Conservation (phyloP, 2,888 invertebrate species). For the Chalcis sispes region DNA sequence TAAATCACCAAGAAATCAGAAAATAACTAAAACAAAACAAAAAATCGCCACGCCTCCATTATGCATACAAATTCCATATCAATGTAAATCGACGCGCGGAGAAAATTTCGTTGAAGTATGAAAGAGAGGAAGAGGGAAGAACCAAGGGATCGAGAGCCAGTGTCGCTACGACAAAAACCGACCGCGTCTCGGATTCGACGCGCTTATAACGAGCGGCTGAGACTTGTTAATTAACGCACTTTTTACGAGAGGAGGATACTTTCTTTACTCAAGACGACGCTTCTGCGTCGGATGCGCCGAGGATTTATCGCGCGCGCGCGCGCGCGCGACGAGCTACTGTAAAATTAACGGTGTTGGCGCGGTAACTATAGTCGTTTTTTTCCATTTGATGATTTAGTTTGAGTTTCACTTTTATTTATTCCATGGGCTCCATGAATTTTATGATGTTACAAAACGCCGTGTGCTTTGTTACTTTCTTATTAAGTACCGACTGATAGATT, state of each 20-base stretch:
- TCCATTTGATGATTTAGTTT: background rate
- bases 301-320: background rate
- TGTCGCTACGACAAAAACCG: constrained; percentile 18
- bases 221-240: constrained; percentile 31
- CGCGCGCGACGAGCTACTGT: background rate
- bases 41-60: too few relatives aligned
- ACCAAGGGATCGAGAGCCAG: background rate
- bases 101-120: too few relatives aligned
- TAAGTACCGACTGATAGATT: too few relatives aligned
- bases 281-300: too few relatives aligned
- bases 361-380: background rate
- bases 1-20: too few relatives aligned
- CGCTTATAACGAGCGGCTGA: constrained; percentile 14
- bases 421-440: too few relatives aligned
- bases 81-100: too few relatives aligned
- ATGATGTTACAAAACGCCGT: too few relatives aligned
- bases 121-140: background rate
- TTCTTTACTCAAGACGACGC: too few relatives aligned
- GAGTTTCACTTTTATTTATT: background rate
- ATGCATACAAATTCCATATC: too few relatives aligned
- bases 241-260: constrained; percentile 7
- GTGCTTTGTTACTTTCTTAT: too few relatives aligned
- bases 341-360: background rate
- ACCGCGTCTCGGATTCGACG: background rate
- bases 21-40: too few relatives aligned